A percentile compares a stretch with the other conserved stretches of the same genome.
These are phyloP conservation scores for Homarus gammarus DNA, from an alignment of 2,888 invertebrate species.

Conservation along the genomic window DNA sequence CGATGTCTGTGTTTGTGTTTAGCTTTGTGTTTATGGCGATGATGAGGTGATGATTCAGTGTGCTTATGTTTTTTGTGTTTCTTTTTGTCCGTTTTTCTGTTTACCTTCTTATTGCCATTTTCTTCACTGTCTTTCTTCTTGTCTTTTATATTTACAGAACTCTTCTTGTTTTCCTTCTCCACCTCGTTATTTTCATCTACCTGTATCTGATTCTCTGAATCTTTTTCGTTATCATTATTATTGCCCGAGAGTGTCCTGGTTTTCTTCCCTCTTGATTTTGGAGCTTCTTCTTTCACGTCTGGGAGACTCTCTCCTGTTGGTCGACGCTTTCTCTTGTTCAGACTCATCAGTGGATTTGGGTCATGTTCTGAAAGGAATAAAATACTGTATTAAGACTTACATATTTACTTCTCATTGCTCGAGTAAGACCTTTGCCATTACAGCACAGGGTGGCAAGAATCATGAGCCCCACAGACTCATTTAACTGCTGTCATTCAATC, in stretches of 20 bases:
- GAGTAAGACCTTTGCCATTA: no score
- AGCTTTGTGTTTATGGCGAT: slow-evolving; percentile 41
- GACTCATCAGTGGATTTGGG: slow-evolving; percentile 87
- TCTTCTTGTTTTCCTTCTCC: slow-evolving; percentile 49
- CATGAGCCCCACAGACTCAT: no score
- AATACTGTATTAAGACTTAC: no score
- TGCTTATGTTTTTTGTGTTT: slow-evolving; percentile 53
- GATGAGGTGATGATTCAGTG: slow-evolving; percentile 45
- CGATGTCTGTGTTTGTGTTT: slow-evolving; percentile 53
- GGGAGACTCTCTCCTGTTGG: slow-evolving; percentile 55
- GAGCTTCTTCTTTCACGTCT: slow-evolving; percentile 34
- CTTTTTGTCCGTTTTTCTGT: slow-evolving; percentile 25
- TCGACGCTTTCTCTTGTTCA: slow-evolving; percentile 84
- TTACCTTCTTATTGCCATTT: slow-evolving; percentile 34
- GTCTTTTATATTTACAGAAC: slow-evolving; percentile 35
- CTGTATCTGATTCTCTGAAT: neutral
- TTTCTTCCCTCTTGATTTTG: slow-evolving; percentile 25
- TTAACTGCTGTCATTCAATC: no score
- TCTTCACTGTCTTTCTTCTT: slow-evolving; percentile 31
- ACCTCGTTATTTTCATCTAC: neutral
- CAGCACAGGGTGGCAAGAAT: no score
- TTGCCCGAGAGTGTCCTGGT: neutral
- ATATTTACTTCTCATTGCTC: no score
- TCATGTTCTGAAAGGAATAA: slow-evolving; percentile 85
- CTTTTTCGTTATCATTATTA: slow-evolving; percentile 25